Evolutionary conservation across 2,888 invertebrate species (phyloP).

Genomic region (Xylophagus ater): DNA sequence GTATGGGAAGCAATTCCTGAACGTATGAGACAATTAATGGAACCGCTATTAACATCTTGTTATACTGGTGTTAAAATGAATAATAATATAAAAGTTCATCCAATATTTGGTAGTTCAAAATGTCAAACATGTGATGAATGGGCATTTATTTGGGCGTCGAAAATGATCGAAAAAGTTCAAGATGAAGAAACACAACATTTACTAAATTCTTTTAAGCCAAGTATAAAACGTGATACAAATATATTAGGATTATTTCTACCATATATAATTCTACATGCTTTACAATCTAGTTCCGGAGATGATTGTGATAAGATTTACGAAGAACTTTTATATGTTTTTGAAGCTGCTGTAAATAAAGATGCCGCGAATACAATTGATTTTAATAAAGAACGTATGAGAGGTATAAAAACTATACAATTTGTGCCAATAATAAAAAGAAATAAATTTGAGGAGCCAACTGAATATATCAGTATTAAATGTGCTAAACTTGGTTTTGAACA

Average conservation of each 20-base stretch:
- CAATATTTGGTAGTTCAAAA: constrained; percentile 54
- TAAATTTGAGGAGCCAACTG: constrained; percentile 21
- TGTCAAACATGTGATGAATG: constrained; percentile 60
- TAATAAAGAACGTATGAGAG: constrained; percentile 11
- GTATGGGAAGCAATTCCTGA: constrained; percentile 62
- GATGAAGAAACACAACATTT: constrained; percentile 49
- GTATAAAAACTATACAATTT: constrained; percentile 11
- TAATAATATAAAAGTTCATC: constrained; percentile 42
- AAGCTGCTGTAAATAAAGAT: constrained; percentile 9
- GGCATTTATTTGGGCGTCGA: constrained; percentile 67
- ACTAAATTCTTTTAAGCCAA: constrained; percentile 58
- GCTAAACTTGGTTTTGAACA: constrained; percentile 60
- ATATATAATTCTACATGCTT: constrained; percentile 55
- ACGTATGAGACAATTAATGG: constrained; percentile 64
- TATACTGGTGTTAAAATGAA: constrained; percentile 42
- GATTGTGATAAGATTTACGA: constrained; percentile 41
- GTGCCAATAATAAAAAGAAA: constrained; percentile 14
- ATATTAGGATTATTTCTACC: constrained; percentile 65
- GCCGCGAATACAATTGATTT: constrained; percentile 3
- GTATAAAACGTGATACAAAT: constrained; percentile 60
- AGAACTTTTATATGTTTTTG: constrained; percentile 47
- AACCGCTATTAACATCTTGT: constrained; percentile 61
- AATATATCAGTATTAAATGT: constrained; percentile 45
- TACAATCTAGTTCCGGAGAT: constrained; percentile 42
- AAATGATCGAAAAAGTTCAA: constrained; percentile 51